Conservation (phyloP, 1,140 invertebrate genomes). For the Sitophilus oryzae region DNA sequence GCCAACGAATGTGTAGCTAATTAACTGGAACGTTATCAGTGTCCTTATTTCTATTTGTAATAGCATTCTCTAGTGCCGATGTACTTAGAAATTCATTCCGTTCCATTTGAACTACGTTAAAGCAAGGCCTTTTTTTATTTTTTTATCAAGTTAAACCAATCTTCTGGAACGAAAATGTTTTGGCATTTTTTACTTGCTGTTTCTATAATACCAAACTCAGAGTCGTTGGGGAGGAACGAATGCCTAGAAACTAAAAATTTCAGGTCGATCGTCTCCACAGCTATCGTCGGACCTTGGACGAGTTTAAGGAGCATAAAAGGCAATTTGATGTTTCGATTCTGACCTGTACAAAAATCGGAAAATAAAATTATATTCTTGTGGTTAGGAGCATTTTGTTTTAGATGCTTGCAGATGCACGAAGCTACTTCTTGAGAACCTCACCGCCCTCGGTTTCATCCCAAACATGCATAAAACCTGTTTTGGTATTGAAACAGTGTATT, state of each 20-base stretch:
- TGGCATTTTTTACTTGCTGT: too few relatives aligned
- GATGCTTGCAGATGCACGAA: slow-evolving; percentile 11
- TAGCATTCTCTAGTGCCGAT: neutral
- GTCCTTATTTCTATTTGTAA: neutral
- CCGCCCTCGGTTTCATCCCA: slow-evolving; percentile 6
- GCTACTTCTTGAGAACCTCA: slow-evolving; percentile 21
- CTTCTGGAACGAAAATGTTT: slow-evolving; percentile 3
- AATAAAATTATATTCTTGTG: slow-evolving; percentile 15
- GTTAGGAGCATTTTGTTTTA: slow-evolving; percentile 3
- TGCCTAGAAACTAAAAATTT: slow-evolving; percentile 10
- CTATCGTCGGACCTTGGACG: slow-evolving; percentile 2
- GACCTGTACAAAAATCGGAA: slow-evolving; percentile 19
- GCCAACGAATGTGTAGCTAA: neutral
- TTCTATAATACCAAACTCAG: slow-evolving; percentile 13
- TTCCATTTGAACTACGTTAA: neutral
- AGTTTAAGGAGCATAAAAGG: slow-evolving; percentile 2
- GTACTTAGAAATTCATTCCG: slow-evolving; percentile 3
- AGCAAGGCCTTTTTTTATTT: neutral
- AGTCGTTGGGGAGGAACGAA: slow-evolving; percentile 5
- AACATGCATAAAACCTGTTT: slow-evolving; percentile 9
- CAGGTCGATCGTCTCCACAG: neutral
- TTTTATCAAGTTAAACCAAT: slow-evolving; percentile 4
- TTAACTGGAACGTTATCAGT: slow-evolving; percentile 1
- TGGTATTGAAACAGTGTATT: slow-evolving; percentile 8
- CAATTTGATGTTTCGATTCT: slow-evolving; percentile 20